These are phyloP conservation scores for Macropis europaea DNA, from an alignment of 2,888 invertebrate species.

Conservation along the genomic window DNA sequence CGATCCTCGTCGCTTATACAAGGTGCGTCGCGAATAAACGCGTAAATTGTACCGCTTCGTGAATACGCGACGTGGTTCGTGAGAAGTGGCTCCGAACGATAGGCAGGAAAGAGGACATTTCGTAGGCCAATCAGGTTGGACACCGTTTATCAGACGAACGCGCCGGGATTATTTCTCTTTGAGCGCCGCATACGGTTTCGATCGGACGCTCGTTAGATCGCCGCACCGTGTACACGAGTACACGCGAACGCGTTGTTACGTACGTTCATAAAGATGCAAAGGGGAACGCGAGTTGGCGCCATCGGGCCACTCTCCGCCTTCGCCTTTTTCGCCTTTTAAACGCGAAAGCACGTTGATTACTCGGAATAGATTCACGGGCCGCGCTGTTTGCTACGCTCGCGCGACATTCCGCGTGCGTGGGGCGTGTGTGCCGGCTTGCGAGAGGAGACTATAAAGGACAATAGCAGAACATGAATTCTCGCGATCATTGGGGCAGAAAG, in stretches of 20 bases:
- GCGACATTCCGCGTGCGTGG: slow-evolving; percentile 4
- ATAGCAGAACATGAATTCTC: too few relatives aligned
- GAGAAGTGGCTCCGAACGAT: slow-evolving; percentile 37
- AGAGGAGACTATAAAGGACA: too few relatives aligned
- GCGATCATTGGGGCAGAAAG: too few relatives aligned
- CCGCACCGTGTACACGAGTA: slow-evolving; percentile 21
- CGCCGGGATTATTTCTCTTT: slow-evolving; percentile 49
- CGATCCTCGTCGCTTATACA: slow-evolving; percentile 2
- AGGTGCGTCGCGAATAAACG: slow-evolving; percentile 32
- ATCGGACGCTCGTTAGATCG: slow-evolving; percentile 67
- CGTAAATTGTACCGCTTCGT: slow-evolving; percentile 15
- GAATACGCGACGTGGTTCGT: slow-evolving; percentile 4
- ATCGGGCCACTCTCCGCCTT: neutral
- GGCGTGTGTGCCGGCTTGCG: neutral
- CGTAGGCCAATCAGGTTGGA: slow-evolving; percentile 66
- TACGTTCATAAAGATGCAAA: slow-evolving; percentile 22
- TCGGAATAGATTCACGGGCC: slow-evolving; percentile 5
- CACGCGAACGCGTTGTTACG: slow-evolving; percentile 26
- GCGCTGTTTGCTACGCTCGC: neutral
- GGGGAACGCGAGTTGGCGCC: slow-evolving; percentile 47
- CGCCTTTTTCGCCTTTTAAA: slow-evolving; percentile 1
- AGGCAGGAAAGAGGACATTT: slow-evolving; percentile 71
- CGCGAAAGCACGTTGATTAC: slow-evolving; percentile 19
- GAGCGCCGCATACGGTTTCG: slow-evolving; percentile 46
- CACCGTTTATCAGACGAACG: slow-evolving; percentile 61